A percentile compares a stretch with the other conserved stretches of the same genome.
Evolutionary conservation across 2,888 invertebrate genomes (phyloP).

Genomic region (Abrostola tripartita): DNA sequence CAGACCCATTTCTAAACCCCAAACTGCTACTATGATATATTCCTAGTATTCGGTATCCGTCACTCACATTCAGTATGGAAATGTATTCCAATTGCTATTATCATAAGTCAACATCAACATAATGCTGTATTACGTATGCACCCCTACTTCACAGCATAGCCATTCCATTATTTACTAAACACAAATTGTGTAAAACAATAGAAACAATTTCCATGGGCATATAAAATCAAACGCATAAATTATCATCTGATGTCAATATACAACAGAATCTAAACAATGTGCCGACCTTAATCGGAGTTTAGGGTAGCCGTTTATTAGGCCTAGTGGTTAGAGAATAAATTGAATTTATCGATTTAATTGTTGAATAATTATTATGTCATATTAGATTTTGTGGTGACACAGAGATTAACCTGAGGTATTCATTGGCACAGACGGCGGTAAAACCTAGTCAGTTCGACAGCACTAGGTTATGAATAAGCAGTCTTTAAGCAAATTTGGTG

Average conservation of each 20-base stretch:
- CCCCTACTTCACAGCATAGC: slow-evolving; percentile 29
- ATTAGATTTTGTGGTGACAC: too few species aligned
- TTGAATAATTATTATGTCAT: neutral
- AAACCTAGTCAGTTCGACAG: too few species aligned
- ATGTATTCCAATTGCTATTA: slow-evolving; percentile 40
- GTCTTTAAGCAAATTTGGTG: too few species aligned
- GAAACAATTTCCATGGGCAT: slow-evolving; percentile 35
- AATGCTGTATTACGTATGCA: slow-evolving; percentile 44
- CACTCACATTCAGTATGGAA: slow-evolving; percentile 23
- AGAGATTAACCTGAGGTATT: too few species aligned
- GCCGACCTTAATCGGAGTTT: slow-evolving; percentile 40
- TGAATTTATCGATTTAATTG: neutral
- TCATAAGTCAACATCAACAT: slow-evolving; percentile 41
- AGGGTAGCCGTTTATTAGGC: slow-evolving; percentile 33
- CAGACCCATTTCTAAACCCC: neutral
- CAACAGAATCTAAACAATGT: slow-evolving; percentile 49
- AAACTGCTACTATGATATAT: neutral
- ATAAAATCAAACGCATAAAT: slow-evolving; percentile 49
- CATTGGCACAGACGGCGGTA: too few species aligned
- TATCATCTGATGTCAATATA: slow-evolving; percentile 38
- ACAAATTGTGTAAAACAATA: slow-evolving; percentile 50
- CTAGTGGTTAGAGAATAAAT: slow-evolving; percentile 19
- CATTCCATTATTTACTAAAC: slow-evolving; percentile 43
- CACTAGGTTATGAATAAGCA: too few species aligned
- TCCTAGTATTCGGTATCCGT: neutral